Evolutionary conservation across 2,113 vertebrate species (phyloP), one percentile per base, ranked within the genome.

Genomic region (Columba livia): DNA sequence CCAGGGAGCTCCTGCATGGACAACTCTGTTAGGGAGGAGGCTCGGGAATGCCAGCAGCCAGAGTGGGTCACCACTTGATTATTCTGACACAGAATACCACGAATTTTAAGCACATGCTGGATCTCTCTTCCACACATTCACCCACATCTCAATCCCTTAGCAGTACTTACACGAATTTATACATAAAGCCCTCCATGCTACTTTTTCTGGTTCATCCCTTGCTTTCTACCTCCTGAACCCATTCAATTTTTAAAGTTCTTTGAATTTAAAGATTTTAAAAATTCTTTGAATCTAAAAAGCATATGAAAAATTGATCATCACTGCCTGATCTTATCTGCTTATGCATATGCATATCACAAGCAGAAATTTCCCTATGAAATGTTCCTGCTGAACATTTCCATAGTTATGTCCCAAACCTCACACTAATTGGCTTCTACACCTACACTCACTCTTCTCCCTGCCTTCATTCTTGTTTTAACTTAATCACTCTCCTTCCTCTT

Each of bases 301-400:
- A 31, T 86, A 66, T 83, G 79, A 91, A 83, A 94, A 93, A 42
- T 78, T 80, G 89, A 62, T 94, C 60, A 71, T 88, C 42, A 62
- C 81, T 95, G 78, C 79, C 89, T 93, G 58, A 42, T 80, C 56
- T 94, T 91, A 93, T 96, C 93, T 96, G 88, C 82, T 94, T 74
- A 57, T 94, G 60, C 32, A 70, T 38, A 57, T 85, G 73, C 66
- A 70, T 69, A 72, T 25, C 57, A 62, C 38, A 83, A 62, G 58
- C 51, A 94, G 51, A 82, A 91, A 83, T 56, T 85, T 82, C 79
- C 75, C 58, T 54, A 50, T 79, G 81, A 89, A 89, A 91, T 87
- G 65, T 95, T 92, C 77, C 80, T 78, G 56, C 78, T 73, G 87
- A 81, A 69, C 50, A 66, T 87, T 95, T 97, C 84, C 17, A 1